Conservation (phyloP, 2,888 invertebrate genomes). For the Leuctra nigra region DNA sequence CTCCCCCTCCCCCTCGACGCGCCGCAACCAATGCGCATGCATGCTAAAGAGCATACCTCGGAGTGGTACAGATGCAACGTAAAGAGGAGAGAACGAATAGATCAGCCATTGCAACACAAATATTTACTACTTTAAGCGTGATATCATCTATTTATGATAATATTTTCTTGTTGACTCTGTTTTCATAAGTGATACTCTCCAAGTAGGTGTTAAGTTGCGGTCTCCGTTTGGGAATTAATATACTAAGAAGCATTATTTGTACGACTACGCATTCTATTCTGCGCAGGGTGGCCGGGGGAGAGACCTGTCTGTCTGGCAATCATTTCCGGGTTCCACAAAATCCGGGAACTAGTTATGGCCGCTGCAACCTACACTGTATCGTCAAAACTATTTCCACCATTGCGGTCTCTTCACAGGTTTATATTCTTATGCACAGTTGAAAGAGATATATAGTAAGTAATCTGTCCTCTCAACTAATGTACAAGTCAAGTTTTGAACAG, state of each 20-base stretch:
- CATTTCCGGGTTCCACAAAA: no score
- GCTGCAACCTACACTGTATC: no score
- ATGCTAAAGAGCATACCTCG: conserved; percentile 23
- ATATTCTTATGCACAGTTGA: no score
- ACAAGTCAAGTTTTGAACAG: not conserved
- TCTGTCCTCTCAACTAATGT: not conserved
- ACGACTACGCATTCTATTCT: no score
- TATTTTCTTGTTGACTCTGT: not conserved
- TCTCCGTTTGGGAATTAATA: no score
- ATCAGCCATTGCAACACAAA: not conserved
- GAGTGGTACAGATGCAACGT: conserved; percentile 16
- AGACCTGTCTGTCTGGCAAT: no score
- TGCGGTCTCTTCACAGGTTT: no score
- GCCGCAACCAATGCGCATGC: conserved; percentile 11
- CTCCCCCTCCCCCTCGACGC: conserved; percentile 3
- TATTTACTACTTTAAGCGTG: not conserved
- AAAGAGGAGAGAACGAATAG: conserved; percentile 20
- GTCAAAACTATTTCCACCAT: no score
- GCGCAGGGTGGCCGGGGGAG: no score
- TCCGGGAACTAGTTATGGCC: no score
- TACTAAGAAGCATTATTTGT: no score
- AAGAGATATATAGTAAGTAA: no score
- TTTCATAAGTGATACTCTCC: not conserved
- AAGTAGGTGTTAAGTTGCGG: not conserved
- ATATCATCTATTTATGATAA: not conserved